Percentiles rank a stretch among this genome's conserved stretches.
Evolutionary conservation across 2,113 vertebrate genomes (phyloP).

Genomic region (Spheniscus mendiculus): DNA sequence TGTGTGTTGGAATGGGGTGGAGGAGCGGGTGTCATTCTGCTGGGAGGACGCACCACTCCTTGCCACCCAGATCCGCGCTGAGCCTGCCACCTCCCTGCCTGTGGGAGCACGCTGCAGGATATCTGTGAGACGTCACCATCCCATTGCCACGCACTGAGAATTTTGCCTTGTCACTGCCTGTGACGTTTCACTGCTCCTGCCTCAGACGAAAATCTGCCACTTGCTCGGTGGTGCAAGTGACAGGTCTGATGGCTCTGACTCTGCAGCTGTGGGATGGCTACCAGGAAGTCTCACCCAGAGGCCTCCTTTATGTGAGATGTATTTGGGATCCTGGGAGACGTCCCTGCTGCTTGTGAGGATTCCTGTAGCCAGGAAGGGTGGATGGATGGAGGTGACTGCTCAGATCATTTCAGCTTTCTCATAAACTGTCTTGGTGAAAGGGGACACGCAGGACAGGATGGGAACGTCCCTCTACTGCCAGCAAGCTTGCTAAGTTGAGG

Average conservation of each 20-base stretch:
- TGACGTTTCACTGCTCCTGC: neutral
- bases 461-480: neutral
- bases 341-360: neutral
- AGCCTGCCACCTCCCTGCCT: neutral
- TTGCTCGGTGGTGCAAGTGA: neutral
- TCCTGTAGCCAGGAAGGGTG: neutral
- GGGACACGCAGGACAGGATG: neutral
- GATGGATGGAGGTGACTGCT: neutral
- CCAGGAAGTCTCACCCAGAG: neutral
- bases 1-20: neutral
- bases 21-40: neutral
- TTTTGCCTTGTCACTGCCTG: neutral
- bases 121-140: neutral
- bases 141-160: rapidly evolving
- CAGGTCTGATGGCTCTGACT: neutral
- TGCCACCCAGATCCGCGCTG: neutral
- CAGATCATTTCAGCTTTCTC: neutral
- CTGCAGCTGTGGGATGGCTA: neutral
- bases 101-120: rapidly evolving
- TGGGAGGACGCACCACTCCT: neutral
- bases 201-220: neutral
- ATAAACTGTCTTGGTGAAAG: neutral
- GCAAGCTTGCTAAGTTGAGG: neutral
- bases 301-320: neutral
- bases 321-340: neutral